Evolutionary conservation across 37 sponge, comb jelly and placozoan species (phyloP).

Genomic region (Cliona cf. orientalis): DNA sequence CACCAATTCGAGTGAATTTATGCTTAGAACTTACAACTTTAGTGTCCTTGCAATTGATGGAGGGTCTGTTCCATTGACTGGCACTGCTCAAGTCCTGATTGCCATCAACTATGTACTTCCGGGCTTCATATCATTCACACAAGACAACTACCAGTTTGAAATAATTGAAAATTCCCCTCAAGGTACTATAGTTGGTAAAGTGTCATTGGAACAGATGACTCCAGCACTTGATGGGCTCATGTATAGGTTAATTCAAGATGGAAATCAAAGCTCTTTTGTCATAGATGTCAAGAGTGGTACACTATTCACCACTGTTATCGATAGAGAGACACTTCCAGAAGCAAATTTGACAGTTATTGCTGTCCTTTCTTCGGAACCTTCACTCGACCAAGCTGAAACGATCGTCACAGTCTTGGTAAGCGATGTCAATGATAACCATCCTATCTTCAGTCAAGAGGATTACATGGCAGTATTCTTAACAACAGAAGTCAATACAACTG

Average conservation of each 20-base stretch:
- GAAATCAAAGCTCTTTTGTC: background rate
- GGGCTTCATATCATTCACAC: constrained; percentile 12
- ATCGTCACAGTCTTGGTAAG: background rate
- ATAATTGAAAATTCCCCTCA: constrained; percentile 11
- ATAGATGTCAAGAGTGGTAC: background rate
- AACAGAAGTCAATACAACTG: background rate
- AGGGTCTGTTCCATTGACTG: background rate
- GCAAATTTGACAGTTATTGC: background rate
- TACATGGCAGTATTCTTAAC: background rate
- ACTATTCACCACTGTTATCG: background rate
- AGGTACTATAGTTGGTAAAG: constrained; percentile 10
- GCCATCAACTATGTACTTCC: constrained; percentile 16
- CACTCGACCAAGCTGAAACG: background rate
- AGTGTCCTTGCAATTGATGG: constrained; percentile 20
- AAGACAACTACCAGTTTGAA: background rate
- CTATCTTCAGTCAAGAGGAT: background rate
- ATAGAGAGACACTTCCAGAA: background rate
- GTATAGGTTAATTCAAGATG: background rate
- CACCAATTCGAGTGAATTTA: background rate
- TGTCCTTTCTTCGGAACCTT: background rate
- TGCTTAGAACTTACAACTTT: background rate
- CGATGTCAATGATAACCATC: constrained; percentile 13
- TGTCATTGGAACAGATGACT: constrained; percentile 7
- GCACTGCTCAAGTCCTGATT: constrained; percentile 10
- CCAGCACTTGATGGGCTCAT: constrained; percentile 10